Evolutionary conservation across 2,797 vertebrate genomes (phyloP), one percentile per base, ranked within the genome.

Genomic region (Myotis daubentonii): DNA sequence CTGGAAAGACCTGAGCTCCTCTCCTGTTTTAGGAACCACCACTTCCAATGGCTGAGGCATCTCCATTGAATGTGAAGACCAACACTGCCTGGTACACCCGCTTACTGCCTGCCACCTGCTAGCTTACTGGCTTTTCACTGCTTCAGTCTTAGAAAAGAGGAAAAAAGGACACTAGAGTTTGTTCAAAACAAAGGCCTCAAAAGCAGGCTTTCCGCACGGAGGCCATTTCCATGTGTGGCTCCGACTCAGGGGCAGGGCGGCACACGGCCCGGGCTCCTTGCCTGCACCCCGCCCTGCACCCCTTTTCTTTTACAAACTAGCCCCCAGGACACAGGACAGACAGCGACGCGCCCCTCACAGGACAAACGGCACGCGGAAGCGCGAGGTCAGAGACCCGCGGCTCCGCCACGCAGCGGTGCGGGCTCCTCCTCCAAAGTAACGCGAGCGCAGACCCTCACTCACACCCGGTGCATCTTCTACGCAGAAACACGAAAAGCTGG

Each of bases 181-280:
- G 19, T 66, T 95, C 80, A 83, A 91, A 97, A 74, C 79, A 72
- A 92, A 92, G 62, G 33, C 76, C 12, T 44, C 1, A 28, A 33
- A 60, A 16, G 79, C 30, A 17, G 22, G 10, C 36, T 51, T 96
- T 95, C 78, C 0, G 66, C 47, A 36, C 25, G 0, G 1, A 22
- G 38, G 49, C 53, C 0, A 7, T 13, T 75, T 9, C 23, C 36
- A 8, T 17, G 8, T 30, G 23, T 4, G 6, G 49, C 13, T 17
- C 25, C 13, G 0, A 2, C 17, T 66, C 8, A 5, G 57, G 38
- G 19, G 36, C 49, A 36, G 51, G 22, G 1, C 12, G 6, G n/a
- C 23, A 5, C 2, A 2, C 13, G 8, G 44, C 47, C 16, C 49
- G 15, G 5, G 36, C 36, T 70, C 57, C 38, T 1, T 1, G 0